Evolutionary conservation across 2,888 invertebrate genomes (phyloP).

Genomic region (Nysson spinosus): DNA sequence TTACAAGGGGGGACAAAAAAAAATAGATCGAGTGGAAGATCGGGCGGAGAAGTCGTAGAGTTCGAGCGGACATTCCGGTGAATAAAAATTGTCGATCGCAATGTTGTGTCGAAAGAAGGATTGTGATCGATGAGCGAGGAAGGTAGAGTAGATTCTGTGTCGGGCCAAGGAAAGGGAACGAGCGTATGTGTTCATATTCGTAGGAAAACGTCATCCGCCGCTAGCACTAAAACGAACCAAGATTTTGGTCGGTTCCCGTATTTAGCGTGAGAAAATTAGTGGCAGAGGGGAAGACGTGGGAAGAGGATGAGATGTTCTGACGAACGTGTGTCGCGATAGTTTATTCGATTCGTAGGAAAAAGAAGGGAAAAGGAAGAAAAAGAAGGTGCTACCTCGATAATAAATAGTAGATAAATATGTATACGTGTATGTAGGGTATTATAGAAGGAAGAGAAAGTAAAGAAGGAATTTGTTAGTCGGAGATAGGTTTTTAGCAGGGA

Average conservation of each 20-base stretch:
- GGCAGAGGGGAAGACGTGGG: slow-evolving; percentile 17
- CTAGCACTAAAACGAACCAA: no score
- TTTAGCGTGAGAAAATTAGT: slow-evolving; percentile 23
- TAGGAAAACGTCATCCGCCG: slow-evolving; percentile 40
- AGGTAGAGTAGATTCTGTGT: slow-evolving; percentile 22
- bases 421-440: no score
- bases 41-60: slow-evolving; percentile 50
- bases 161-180: not conserved
- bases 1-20: slow-evolving; percentile 42
- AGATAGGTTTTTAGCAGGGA: no score
- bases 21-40: slow-evolving; percentile 46
- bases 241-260: slow-evolving; percentile 35
- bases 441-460: not conserved
- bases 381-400: no score
- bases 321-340: slow-evolving; percentile 2
- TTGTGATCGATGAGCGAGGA: slow-evolving; percentile 40
- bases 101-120: slow-evolving; percentile 34
- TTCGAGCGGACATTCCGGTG: slow-evolving; percentile 56
- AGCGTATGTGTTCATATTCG: slow-evolving; percentile 15
- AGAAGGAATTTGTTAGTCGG: slow-evolving; percentile 11
- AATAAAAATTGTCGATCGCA: slow-evolving; percentile 52
- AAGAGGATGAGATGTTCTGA: slow-evolving; percentile 16
- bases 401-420: no score
- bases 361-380: not conserved
- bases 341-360: not conserved